phyloP scores from a whole-genome alignment of 1,140 invertebrate species.

The Sipha flava region DNA sequence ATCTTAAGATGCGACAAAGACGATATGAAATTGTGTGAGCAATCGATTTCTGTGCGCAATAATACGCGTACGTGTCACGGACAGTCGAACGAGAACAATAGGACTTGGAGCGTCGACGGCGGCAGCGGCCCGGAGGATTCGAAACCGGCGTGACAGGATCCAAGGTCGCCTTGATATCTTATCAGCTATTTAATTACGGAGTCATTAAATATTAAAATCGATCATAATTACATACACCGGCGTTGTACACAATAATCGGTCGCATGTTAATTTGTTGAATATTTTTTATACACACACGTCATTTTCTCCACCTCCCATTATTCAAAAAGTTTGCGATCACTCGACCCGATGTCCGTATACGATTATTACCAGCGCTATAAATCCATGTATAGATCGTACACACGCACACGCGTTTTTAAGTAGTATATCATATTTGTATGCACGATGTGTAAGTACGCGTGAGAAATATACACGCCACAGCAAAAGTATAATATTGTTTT shows the following conservation, averaged over 20 bases:
- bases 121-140: conserved; percentile 2
- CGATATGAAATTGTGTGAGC: too few species aligned
- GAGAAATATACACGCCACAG: too few species aligned
- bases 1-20: not conserved
- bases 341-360: too few species aligned
- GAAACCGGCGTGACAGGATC: conserved; percentile 18
- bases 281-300: not conserved
- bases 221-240: conserved; percentile 5
- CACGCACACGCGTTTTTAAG: too few species aligned
- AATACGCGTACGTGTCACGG: not conserved
- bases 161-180: conserved; percentile 16
- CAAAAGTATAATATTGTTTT: too few species aligned
- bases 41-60: too few species aligned
- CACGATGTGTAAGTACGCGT: too few species aligned
- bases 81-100: not conserved
- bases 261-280: not conserved
- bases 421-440: too few species aligned
- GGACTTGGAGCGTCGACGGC: not conserved
- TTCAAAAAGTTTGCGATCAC: not conserved
- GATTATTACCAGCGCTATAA: too few species aligned
- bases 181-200: conserved; percentile 19
- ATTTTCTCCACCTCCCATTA: not conserved
- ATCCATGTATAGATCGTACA: too few species aligned
- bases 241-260: not conserved
- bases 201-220: conserved; percentile 20